Base-by-base conservation (phyloP, 1,140 invertebrate species). In the Brachionus rotundiformis region DNA sequence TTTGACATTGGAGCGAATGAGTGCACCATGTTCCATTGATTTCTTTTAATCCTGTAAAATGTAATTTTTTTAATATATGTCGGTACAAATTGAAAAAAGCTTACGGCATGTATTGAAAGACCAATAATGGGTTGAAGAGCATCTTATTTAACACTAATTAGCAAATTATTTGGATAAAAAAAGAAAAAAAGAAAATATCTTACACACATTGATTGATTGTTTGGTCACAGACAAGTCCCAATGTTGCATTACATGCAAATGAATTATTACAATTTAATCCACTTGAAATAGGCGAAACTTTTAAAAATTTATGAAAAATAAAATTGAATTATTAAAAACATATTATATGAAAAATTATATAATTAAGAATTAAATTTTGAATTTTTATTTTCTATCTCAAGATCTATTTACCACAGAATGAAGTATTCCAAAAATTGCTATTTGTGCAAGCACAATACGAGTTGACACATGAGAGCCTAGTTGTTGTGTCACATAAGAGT, bases 1-100 rank as follows among this genome's bases (percentile, higher is more conserved):
- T 54, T 59, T 77, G 73, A 59, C 73, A 77, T 33, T 77, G 27
- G n/a, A 77, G 8, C 23, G 36, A 23, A 16, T 36, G 36, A 29
- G 19, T 47, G 27, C 73, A 77, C 27, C 19, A 77, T n/a, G 73
- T 33, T 31, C 73, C 73, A 59, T 77, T 77, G 16, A 77, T 77
- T 33, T 47, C 16, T 59, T 77, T 77, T 10, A 77, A 77, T 36
- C 29, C 63, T 68, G 36, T 39, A 6, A 68, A 39, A 68, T 13
- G 29, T 33, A 33, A 31, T 33, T 31, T 5, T 3, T 33, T 68
- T 10, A 31, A 11, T n/a, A 8, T 1, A 27, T 63, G 1, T 2
- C 1, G 0, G 1, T 29, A 5, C 23, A 63, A 27, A 27, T 11
- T 31, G 0, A 8, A 5, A 33, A 16, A 1, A 33, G 29, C 6